A percentile compares a stretch with the other conserved stretches of the same genome.
phyloP scores from a whole-genome alignment of 2,113 vertebrate species.

The Gymnorhina tibicen region DNA sequence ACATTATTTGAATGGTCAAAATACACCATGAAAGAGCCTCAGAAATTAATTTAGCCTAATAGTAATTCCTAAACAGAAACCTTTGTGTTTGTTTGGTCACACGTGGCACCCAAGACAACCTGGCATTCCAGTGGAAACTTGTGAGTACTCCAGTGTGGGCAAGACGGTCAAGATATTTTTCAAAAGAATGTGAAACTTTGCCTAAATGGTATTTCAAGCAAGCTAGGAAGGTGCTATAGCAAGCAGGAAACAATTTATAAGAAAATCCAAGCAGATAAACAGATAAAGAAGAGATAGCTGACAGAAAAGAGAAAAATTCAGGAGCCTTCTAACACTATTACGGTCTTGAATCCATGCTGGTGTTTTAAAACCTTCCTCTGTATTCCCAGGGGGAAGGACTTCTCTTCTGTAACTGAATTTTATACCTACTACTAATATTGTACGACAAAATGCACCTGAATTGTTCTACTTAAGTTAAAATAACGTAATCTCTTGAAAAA shows the following conservation, averaged over 20 bases:
- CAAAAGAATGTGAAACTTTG: background rate
- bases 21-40: background rate
- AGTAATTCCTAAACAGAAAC: background rate
- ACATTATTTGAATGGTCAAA: background rate
- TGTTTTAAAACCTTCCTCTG: background rate
- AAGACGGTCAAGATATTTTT: background rate
- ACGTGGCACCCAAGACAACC: background rate
- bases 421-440: background rate
- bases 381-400: background rate
- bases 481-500: background rate
- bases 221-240: background rate
- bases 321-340: background rate
- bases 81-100: background rate
- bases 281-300: background rate
- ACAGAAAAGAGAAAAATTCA: background rate
- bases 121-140: background rate
- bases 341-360: background rate
- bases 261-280: background rate
- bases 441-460: background rate
- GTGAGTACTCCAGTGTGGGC: background rate
- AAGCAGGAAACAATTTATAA: background rate
- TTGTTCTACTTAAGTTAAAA: background rate
- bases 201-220: background rate
- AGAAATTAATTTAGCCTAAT: background rate
- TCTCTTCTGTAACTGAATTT: background rate